Conservation (phyloP, 1,140 invertebrate genomes). For the Drosophila watanabei region DNA sequence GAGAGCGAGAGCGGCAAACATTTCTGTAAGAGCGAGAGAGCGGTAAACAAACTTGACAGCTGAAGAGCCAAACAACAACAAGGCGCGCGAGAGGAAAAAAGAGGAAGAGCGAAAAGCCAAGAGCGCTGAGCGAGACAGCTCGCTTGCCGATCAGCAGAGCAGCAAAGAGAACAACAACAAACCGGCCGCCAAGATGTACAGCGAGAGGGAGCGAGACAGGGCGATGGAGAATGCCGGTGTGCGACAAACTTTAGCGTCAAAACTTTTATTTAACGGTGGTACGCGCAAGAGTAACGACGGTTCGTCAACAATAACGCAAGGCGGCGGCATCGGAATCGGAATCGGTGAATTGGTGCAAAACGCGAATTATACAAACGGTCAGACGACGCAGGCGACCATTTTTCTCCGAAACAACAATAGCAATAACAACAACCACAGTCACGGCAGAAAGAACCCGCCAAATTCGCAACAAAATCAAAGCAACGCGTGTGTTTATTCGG, state of each 20-base stretch:
- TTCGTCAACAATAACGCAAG: conserved; percentile 29
- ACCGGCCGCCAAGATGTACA: conserved; percentile 66
- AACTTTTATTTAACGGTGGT: conserved; percentile 78
- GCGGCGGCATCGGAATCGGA: conserved; percentile 43
- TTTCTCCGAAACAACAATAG: conserved; percentile 65
- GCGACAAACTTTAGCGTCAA: conserved; percentile 37
- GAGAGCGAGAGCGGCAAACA: conserved; percentile 44
- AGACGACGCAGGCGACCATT: conserved; percentile 76
- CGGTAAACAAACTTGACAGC: conserved; percentile 42
- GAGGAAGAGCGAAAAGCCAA: conserved; percentile 16
- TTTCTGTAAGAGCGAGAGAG: conserved; percentile 48
- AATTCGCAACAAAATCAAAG: conserved; percentile 56
- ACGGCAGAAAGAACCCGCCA: conserved; percentile 56
- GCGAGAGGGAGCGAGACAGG: conserved; percentile 34
- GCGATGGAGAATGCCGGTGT: conserved; percentile 24
- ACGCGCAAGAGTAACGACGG: conserved; percentile 74
- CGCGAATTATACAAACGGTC: conserved; percentile 71
- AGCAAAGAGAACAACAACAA: conserved; percentile 30
- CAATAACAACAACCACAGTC: conserved; percentile 25
- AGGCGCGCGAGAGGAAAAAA: conserved; percentile 17
- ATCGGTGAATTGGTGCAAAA: conserved; percentile 74
- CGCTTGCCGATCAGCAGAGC: conserved; percentile 22
- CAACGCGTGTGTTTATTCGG: conserved; percentile 70
- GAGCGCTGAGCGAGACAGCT: conserved; percentile 34
- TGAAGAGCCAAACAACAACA: conserved; percentile 24